These are phyloP conservation scores for Keiferia lycopersicella DNA, from an alignment of 2,888 invertebrate species.

Conservation along the genomic window DNA sequence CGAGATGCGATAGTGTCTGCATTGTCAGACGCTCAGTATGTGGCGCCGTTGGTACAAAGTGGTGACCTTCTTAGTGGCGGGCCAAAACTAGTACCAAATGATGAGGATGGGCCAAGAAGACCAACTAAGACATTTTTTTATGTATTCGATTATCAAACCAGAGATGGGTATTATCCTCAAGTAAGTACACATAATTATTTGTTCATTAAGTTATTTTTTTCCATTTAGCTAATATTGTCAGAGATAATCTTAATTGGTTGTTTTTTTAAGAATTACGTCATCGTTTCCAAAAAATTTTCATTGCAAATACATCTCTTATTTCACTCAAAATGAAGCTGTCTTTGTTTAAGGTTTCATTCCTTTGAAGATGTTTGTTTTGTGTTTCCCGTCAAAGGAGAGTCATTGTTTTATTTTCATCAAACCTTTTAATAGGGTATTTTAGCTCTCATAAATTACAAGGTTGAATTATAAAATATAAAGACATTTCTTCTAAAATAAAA, in stretches of 20 bases:
- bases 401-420: constrained; percentile 15
- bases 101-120: constrained; percentile 76
- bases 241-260: neutral
- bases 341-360: constrained; percentile 8
- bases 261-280: neutral
- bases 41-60: constrained; percentile 93
- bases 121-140: constrained; percentile 93
- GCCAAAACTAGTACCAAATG: constrained; percentile 79
- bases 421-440: constrained; percentile 7
- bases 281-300: constrained; percentile 14
- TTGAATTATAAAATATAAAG: neutral
- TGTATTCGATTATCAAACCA: constrained; percentile 95
- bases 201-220: no score
- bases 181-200: constrained; percentile 66
- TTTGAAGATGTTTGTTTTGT: constrained; percentile 18
- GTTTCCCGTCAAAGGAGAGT: constrained; percentile 5
- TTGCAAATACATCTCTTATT: constrained; percentile 4
- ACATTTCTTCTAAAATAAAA: neutral
- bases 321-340: neutral
- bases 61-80: constrained; percentile 90
- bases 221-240: neutral
- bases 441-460: neutral
- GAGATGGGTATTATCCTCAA: constrained; percentile 93
- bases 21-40: constrained; percentile 95
- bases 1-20: constrained; percentile 95